A percentile compares a stretch with the other conserved stretches of the same genome.
These are phyloP conservation scores for Euspilapteryx auroguttella DNA, from an alignment of 2,888 invertebrate genomes.

Conservation along the genomic window DNA sequence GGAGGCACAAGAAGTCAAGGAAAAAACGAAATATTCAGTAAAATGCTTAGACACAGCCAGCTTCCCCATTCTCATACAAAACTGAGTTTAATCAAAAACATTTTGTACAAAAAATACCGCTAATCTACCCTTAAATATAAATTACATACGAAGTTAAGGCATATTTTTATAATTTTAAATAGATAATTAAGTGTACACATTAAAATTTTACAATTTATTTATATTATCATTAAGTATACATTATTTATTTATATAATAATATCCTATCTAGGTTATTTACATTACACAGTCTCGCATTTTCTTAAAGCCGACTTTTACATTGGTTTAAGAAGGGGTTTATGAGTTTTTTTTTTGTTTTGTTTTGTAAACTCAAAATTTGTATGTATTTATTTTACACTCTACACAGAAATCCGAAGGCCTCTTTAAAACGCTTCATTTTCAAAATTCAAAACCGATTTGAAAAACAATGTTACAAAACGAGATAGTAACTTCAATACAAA, in stretches of 20 bases:
- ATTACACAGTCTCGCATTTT: slow-evolving; percentile 51
- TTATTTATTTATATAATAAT: too few species aligned
- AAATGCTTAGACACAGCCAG: slow-evolving; percentile 55
- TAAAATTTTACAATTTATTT: too few species aligned
- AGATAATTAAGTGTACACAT: too few species aligned
- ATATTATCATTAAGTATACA: too few species aligned
- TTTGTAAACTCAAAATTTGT: neutral
- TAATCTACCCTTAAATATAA: slow-evolving; percentile 24
- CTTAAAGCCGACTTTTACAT: slow-evolving; percentile 49
- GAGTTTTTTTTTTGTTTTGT: neutral
- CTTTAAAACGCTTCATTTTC: slow-evolving; percentile 11
- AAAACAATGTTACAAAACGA: slow-evolving; percentile 1
- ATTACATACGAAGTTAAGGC: slow-evolving; percentile 36
- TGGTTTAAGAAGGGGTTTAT: too few species aligned
- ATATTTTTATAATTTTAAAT: too few species aligned
- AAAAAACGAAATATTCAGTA: slow-evolving; percentile 15
- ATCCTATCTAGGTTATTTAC: too few species aligned
- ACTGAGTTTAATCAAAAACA: neutral
- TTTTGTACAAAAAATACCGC: slow-evolving; percentile 31
- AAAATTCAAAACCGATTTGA: too few species aligned
- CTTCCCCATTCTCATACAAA: slow-evolving; percentile 14
- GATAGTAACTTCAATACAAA: slow-evolving; percentile 20
- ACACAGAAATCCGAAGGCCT: slow-evolving; percentile 10
- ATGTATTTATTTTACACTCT: neutral
- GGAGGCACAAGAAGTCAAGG: too few species aligned